Base-by-base conservation (phyloP, 2,888 invertebrate species). In the Cabera pusaria region DNA sequence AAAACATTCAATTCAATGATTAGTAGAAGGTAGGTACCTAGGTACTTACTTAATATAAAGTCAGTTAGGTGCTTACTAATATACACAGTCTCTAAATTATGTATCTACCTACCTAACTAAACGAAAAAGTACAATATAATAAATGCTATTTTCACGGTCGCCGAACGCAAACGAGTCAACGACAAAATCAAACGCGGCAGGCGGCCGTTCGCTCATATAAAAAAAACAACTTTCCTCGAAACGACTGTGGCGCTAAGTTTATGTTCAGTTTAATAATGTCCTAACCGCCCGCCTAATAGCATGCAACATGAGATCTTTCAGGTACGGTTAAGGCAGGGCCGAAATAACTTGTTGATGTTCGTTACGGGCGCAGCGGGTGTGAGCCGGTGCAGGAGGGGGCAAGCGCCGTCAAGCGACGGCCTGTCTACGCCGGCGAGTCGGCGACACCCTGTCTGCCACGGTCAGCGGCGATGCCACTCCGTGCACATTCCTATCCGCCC, bases 371-470 rank as follows among this genome's bases (percentile, higher is more conserved):
- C 62, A 56, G 70, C 66, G 75, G 73, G 71, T 57, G 76, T 54
- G 65, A 56, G 74, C 72, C 77, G 76, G 79, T 65, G 61, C 43
- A 64, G 64, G 66, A 58, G 78, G 72, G 74, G 70, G 63, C 75
- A 79, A 86, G 87, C 87, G 86, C 86, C 87, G 86, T 69, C 82
- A 84, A 91, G 91, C 93, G 93, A 93, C 93, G 93, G 91, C 91
- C 90, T 93, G 93, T 94, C 94, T 93, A 93, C 93, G 91, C 90
- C 92, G 91, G 91, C 93, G 90, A 91, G 93, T 91, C 93, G 96
- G 96, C 96, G 96, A 96, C 96, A 95, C 95, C 94, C 94, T 95
- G 96, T 96, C 96, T 96, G 95, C 95, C 93, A 91, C 93, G 93
- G 93, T 92, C 92, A 87, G 90, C 93, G 73, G 51, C 81, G 94